Evolutionary conservation across 2,113 vertebrate species (phyloP).

Genomic region (Microcebus ravelobensis): DNA sequence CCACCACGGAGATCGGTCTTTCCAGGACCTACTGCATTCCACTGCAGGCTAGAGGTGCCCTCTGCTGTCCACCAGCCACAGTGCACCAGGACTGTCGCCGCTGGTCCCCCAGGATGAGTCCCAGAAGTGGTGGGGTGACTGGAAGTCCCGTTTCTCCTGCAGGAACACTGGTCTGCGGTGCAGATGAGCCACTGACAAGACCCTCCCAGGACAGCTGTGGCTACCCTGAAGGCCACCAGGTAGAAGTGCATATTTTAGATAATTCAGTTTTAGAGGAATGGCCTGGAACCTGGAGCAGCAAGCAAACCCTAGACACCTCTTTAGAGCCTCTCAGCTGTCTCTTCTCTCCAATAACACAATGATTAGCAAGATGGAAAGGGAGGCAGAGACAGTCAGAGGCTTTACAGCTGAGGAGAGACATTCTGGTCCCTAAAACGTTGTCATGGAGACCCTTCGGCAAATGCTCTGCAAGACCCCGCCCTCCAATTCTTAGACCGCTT

Average conservation of each 20-base stretch:
- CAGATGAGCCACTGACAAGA: neutral
- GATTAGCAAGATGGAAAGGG: neutral
- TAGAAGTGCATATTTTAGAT: neutral
- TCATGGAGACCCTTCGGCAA: neutral
- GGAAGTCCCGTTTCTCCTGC: neutral
- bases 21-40: neutral
- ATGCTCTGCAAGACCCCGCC: neutral
- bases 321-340: neutral
- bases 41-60: slow-evolving; percentile 51
- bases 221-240: neutral
- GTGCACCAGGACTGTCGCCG: neutral
- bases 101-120: neutral
- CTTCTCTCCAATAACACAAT: neutral
- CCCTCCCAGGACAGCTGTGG: neutral
- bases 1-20: neutral
- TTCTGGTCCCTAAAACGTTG: neutral
- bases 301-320: neutral
- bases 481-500: neutral
- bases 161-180: neutral
- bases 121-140: no score
- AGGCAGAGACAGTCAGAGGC: neutral
- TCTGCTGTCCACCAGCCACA: slow-evolving; percentile 59
- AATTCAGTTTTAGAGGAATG: neutral
- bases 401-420: neutral
- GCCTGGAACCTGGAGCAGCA: neutral